A percentile compares a stretch with the other conserved stretches of the same genome.
Conservation (phyloP, 2,797 vertebrate genomes). For the Carapus acus region DNA sequence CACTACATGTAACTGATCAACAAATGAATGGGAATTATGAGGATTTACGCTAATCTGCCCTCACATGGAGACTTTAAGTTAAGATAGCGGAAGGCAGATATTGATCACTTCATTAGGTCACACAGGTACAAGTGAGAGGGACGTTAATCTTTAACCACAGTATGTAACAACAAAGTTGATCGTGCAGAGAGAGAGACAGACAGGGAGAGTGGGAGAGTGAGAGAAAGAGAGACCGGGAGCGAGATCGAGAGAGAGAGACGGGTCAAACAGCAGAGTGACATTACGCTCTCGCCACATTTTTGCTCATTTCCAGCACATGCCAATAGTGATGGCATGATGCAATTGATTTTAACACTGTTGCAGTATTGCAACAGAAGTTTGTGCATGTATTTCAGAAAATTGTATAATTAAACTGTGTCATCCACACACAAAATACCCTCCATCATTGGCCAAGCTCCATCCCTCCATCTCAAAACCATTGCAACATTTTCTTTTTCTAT, state of each 20-base stretch:
- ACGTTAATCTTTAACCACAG: not conserved
- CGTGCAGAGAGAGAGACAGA: no score
- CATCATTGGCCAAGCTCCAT: no score
- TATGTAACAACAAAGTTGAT: not conserved
- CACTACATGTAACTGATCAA: slow-evolving; percentile 13
- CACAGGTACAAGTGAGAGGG: not conserved
- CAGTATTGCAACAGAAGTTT: not conserved
- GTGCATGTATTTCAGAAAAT: slow-evolving; percentile 4
- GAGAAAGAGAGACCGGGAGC: no score
- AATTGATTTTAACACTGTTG: not conserved
- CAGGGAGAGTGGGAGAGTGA: no score
- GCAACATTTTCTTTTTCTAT: no score
- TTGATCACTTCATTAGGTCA: slow-evolving; percentile 3
- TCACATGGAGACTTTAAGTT: slow-evolving; percentile 3
- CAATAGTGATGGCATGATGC: not conserved
- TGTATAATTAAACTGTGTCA: slow-evolving; percentile 16
- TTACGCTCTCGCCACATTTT: not conserved
- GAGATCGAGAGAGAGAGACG: no score
- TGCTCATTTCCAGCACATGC: not conserved
- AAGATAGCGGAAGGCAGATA: not conserved
- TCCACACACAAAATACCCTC: no score
- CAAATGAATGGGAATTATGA: not conserved
- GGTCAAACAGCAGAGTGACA: no score
- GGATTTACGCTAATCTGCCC: slow-evolving; percentile 14
- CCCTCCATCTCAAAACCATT: no score